Base-by-base conservation (phyloP, 2,797 vertebrate genomes). In the Remorina albescens region DNA sequence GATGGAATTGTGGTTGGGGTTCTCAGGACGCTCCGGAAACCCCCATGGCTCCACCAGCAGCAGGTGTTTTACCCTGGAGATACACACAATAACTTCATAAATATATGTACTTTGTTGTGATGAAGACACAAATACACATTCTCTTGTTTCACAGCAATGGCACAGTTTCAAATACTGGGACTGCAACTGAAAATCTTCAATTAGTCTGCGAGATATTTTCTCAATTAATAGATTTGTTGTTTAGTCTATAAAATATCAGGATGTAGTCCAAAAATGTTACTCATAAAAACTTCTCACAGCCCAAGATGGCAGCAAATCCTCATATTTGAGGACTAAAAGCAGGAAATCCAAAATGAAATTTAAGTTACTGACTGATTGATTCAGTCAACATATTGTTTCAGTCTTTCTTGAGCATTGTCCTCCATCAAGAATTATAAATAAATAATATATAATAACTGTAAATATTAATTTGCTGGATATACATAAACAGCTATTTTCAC, bases 41-140 rank as follows among this genome's bases (percentile, higher is more conserved):
- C 97, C 97, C 97, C 97, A 98, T 0, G 97, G 98, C 80, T 99
- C 98, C 87, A 98, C 97, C 90, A 98, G 91, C 85, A 99, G 94
- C 81, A 99, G 94, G 76, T 95, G 96, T 82, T 94, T 97, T 64
- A 98, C 95, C 89, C 97, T 99, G 91, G 8, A 32, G 13, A 59
- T 25, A 51, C 44, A 60, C 53, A 63, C 34, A 51, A 11, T 37
- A 8, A 58, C 32, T 34, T 18, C 5, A 49, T 13, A 62, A 63
- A 57, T 5, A 4, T 11, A 50, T 28, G 37, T 13, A n/a, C 23
- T 18, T n/a, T 8, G 30, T 26, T 1, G 26, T 25, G 21, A 26
- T 42, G 26, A 7, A 62, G 32, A 36, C 10, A 39, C 23, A 58
- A 19, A 19, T 25, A 7, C 18, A 15, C 18, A 56, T 36, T 41